Evolutionary conservation across 2,888 invertebrate species (phyloP).

Genomic region (Xanthia togata): DNA sequence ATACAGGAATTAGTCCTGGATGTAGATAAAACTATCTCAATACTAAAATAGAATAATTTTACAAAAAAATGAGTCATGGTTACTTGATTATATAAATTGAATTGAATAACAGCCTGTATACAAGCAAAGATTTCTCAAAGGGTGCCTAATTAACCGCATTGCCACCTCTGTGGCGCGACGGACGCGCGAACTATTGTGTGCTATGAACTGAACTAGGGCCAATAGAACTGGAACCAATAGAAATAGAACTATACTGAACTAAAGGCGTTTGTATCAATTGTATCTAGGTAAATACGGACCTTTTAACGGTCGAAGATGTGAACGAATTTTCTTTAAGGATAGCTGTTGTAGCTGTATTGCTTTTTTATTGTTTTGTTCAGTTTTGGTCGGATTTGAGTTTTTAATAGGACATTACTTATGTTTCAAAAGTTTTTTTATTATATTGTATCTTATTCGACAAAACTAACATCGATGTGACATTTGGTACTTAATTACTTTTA

Average conservation of each 20-base stretch:
- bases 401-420: not conserved
- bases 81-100: too few relatives aligned
- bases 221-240: conserved; percentile 23
- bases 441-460: not conserved
- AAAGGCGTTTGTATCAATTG: conserved; percentile 45
- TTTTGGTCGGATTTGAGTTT: not conserved
- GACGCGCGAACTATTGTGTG: conserved; percentile 81
- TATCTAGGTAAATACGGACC: conserved; percentile 38
- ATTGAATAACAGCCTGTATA: conserved; percentile 72
- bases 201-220: conserved; percentile 33
- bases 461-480: not conserved
- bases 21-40: too few relatives aligned
- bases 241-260: conserved; percentile 30
- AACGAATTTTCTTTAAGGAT: conserved; percentile 3
- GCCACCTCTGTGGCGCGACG: conserved; percentile 81
- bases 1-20: too few relatives aligned
- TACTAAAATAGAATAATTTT: too few relatives aligned
- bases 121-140: conserved; percentile 69
- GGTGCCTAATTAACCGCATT: conserved; percentile 86
- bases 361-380: not conserved
- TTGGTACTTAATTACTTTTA: not conserved
- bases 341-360: not conserved
- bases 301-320: conserved; percentile 42
- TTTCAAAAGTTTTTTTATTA: not conserved
- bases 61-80: too few relatives aligned